Evolutionary conservation across 37 sponge, comb jelly and placozoan genomes (phyloP).

Genomic region (Amphimedon queenslandica): DNA sequence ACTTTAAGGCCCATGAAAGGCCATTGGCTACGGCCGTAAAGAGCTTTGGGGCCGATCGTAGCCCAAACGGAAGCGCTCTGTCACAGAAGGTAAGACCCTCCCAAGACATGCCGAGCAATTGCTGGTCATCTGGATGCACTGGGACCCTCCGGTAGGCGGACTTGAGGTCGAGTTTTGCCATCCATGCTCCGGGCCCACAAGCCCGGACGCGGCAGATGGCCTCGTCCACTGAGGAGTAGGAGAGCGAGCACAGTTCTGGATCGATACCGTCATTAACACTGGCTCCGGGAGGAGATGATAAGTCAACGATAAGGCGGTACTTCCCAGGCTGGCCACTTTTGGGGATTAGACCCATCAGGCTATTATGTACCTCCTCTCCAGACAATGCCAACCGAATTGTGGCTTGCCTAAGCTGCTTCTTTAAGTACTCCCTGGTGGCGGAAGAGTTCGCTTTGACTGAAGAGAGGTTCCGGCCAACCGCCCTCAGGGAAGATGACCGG

Average conservation of each 20-base stretch:
- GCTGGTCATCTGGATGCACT: neutral
- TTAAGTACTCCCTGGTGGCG: too few species aligned
- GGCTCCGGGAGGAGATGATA: neutral
- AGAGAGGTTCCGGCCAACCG: too few species aligned
- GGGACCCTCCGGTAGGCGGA: neutral
- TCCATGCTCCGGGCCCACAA: neutral
- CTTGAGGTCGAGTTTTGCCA: neutral
- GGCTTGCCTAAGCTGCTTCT: too few species aligned
- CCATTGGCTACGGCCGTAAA: neutral
- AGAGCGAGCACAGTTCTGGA: neutral
- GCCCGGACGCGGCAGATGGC: neutral
- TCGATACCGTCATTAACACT: neutral
- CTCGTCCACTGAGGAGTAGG: too few species aligned
- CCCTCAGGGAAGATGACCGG: too few species aligned
- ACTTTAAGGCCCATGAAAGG: neutral
- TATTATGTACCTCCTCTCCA: neutral
- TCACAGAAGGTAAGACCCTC: neutral
- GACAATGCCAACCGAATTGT: too few species aligned
- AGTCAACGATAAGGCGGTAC: constrained; percentile 4
- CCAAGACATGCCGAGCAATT: neutral
- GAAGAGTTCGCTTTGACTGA: too few species aligned
- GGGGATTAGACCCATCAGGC: neutral
- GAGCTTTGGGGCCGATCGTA: neutral
- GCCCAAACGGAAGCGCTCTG: neutral
- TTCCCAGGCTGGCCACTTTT: constrained; percentile 6